A percentile compares a stretch with the other conserved stretches of the same genome.
These are phyloP conservation scores for Chaetogeoica ovagalla DNA, from an alignment of 2,888 invertebrate species.

Conservation along the genomic window DNA sequence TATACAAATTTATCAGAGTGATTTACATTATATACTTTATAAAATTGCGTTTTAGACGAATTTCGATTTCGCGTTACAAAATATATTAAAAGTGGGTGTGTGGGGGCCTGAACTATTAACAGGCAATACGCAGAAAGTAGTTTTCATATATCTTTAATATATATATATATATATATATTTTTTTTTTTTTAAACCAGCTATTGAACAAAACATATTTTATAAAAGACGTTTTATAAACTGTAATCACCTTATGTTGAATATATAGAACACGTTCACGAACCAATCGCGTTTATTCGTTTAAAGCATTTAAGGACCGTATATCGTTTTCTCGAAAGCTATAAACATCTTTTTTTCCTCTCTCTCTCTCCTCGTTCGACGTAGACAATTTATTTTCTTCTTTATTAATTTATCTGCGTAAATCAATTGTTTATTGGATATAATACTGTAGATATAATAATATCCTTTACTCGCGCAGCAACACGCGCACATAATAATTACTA, in stretches of 20 bases:
- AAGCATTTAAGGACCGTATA: slow-evolving; percentile 19
- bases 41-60: not conserved
- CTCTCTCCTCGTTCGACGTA: not conserved
- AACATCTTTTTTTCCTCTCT: not conserved
- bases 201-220: slow-evolving; percentile 27
- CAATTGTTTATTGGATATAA: not conserved
- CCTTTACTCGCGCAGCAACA: not conserved
- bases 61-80: not conserved
- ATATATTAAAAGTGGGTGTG: not conserved
- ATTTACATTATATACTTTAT: slow-evolving; percentile 3
- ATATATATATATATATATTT: not conserved
- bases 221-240: not conserved
- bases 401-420: not conserved
- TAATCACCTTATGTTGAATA: slow-evolving; percentile 27
- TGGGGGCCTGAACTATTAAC: not conserved
- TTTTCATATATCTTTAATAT: slow-evolving; percentile 1
- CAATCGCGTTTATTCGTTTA: slow-evolving; percentile 2
- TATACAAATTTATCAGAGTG: slow-evolving; percentile 13
- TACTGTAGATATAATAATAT: not conserved
- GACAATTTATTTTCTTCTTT: not conserved
- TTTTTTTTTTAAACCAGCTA: not conserved
- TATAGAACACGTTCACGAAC: slow-evolving; percentile 14
- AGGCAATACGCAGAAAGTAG: not conserved
- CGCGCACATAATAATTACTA: too few relatives aligned
- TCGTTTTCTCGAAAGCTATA: not conserved